These are phyloP conservation scores for Hylomyscus alleni DNA, from an alignment of 2,797 vertebrate genomes.

Conservation along the genomic window DNA sequence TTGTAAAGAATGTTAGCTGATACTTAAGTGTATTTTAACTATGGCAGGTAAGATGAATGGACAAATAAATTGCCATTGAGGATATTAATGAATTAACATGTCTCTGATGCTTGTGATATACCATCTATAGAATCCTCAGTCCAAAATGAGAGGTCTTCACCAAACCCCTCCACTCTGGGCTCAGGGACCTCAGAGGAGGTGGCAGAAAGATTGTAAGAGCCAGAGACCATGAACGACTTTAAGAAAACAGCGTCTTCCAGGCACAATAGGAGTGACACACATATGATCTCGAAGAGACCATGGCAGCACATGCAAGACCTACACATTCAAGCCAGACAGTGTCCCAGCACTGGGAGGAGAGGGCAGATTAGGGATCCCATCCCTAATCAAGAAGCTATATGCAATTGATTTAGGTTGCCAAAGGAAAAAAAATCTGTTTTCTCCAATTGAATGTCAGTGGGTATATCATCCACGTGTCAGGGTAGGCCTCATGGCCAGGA, in stretches of 20 bases:
- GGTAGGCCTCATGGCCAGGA: not conserved
- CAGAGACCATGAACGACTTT: not conserved
- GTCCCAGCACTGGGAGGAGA: not conserved
- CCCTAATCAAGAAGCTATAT: not conserved
- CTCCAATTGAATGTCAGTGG: not conserved
- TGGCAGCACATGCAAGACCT: not conserved
- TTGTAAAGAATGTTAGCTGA: not conserved
- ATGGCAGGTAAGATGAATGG: not conserved
- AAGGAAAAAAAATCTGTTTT: not conserved
- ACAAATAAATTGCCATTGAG: not conserved
- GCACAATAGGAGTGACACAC: not conserved
- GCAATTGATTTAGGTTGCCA: not conserved
- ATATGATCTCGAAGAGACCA: not conserved
- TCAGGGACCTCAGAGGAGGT: not conserved
- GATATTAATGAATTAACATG: not conserved
- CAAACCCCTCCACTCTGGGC: not conserved
- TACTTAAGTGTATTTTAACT: not conserved
- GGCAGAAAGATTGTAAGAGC: not conserved
- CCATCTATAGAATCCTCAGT: not conserved
- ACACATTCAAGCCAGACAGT: not conserved
- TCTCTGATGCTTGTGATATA: not conserved
- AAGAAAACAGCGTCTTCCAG: not conserved
- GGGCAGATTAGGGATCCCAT: not conserved
- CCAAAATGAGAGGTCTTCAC: not conserved
- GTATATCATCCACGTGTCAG: too few relatives aligned